A percentile compares a stretch with the other conserved stretches of the same genome.
phyloP scores from a whole-genome alignment of 1,140 invertebrate species.

The Atta cephalotes region DNA sequence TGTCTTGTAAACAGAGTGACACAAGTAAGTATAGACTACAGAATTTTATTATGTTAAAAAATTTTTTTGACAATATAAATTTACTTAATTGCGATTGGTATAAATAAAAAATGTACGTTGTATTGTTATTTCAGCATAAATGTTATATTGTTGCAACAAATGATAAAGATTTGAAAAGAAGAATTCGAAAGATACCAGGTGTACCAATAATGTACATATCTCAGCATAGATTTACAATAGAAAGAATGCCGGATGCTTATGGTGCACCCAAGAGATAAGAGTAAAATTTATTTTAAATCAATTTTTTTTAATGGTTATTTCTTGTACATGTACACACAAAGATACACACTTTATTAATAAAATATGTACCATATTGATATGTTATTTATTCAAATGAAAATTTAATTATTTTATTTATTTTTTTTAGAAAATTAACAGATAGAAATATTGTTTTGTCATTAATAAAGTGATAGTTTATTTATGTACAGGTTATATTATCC shows the following conservation, averaged over 20 bases:
- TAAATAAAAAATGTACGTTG: not conserved
- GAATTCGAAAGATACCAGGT: conserved; percentile 99
- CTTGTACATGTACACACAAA: conserved; percentile 20
- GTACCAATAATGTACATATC: conserved; percentile 99
- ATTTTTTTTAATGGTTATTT: conserved; percentile 11
- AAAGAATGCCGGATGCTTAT: conserved; percentile 99
- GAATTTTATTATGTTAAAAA: not conserved
- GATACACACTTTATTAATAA: conserved; percentile 17
- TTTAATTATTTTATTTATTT: not conserved
- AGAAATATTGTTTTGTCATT: too few species aligned
- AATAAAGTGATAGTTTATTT: not conserved
- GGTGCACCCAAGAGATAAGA: conserved; percentile 92
- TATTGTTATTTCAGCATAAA: conserved; percentile 93
- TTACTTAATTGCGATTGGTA: conserved; percentile 27
- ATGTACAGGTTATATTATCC: not conserved
- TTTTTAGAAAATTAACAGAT: too few species aligned
- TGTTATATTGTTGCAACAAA: conserved; percentile 99
- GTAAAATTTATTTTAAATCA: not conserved
- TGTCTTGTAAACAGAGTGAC: conserved; percentile 98
- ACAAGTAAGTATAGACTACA: conserved; percentile 87
- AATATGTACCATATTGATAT: not conserved
- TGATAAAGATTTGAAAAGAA: conserved; percentile 98
- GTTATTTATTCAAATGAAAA: conserved; percentile 7
- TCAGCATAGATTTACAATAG: conserved; percentile 97
- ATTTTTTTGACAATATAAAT: not conserved